Conservation (phyloP, 2,888 invertebrate species). For the Cantharis nigra region DNA sequence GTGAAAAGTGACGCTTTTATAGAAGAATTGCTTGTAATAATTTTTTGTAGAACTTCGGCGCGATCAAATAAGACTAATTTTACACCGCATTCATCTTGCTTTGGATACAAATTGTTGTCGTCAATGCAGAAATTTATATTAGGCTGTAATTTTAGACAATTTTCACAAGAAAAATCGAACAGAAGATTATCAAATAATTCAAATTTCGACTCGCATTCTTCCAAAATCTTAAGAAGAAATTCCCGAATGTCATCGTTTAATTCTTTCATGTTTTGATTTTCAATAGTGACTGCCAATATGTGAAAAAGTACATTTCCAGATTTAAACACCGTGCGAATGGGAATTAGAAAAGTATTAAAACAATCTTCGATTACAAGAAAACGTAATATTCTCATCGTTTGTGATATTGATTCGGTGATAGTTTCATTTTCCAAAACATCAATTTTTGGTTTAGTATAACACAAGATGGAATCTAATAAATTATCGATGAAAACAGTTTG, state of each 20-base stretch:
- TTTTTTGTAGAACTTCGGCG: slow-evolving; percentile 47
- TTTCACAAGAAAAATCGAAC: slow-evolving; percentile 42
- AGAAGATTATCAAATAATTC: slow-evolving; percentile 48
- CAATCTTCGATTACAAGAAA: slow-evolving; percentile 42
- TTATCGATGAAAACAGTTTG: slow-evolving; percentile 51
- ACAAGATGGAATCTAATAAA: slow-evolving; percentile 40
- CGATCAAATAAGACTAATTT: slow-evolving; percentile 41
- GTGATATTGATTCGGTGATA: slow-evolving; percentile 40
- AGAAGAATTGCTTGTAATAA: slow-evolving; percentile 44
- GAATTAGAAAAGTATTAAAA: slow-evolving; percentile 43
- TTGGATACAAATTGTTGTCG: slow-evolving; percentile 34
- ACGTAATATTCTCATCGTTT: slow-evolving; percentile 42
- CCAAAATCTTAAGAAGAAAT: slow-evolving; percentile 41
- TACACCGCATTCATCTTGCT: slow-evolving; percentile 31
- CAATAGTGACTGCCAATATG: slow-evolving; percentile 52
- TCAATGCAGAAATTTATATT: slow-evolving; percentile 42
- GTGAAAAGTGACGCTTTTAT: slow-evolving; percentile 51
- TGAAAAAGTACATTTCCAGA: slow-evolving; percentile 57
- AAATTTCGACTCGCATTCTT: slow-evolving; percentile 32
- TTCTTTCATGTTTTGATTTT: slow-evolving; percentile 39
- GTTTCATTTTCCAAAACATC: slow-evolving; percentile 45
- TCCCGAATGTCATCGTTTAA: slow-evolving; percentile 49
- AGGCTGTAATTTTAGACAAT: slow-evolving; percentile 40
- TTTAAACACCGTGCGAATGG: slow-evolving; percentile 51
- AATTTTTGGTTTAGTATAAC: slow-evolving; percentile 38